These are phyloP conservation scores for Agrochola litura DNA, from an alignment of 2,888 invertebrate species.

Conservation along the genomic window DNA sequence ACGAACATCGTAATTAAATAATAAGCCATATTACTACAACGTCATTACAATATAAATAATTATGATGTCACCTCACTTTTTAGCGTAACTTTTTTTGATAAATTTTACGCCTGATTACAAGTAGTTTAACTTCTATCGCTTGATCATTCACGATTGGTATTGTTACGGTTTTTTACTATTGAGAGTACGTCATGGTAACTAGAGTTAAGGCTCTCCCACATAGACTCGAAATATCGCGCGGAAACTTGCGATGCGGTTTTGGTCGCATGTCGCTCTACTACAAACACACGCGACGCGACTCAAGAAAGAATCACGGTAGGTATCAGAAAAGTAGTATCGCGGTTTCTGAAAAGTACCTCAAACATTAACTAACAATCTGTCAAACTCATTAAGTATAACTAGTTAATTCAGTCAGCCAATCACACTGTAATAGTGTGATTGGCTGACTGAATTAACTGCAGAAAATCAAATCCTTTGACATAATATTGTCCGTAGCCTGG, in stretches of 20 bases:
- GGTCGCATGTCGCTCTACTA: neutral
- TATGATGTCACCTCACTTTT: constrained; percentile 63
- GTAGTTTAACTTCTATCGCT: constrained; percentile 34
- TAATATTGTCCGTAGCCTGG: neutral
- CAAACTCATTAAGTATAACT: neutral
- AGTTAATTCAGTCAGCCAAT: no score
- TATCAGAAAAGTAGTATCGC: neutral
- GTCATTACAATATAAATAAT: constrained; percentile 52
- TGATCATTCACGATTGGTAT: constrained; percentile 56
- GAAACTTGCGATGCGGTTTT: neutral
- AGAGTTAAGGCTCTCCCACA: constrained; percentile 16
- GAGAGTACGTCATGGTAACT: constrained; percentile 48
- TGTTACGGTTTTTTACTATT: constrained; percentile 59
- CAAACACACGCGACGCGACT: no score
- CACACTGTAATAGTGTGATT: neutral
- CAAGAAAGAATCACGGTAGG: neutral
- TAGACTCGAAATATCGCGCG: neutral
- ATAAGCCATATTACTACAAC: constrained; percentile 29
- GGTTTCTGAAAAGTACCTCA: neutral
- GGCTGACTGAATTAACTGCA: neutral
- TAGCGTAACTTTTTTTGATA: constrained; percentile 51
- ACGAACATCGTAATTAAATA: constrained; percentile 37
- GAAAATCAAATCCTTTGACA: neutral
- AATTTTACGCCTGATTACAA: constrained; percentile 59
- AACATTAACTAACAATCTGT: neutral